Base-by-base conservation (phyloP, 2,113 vertebrate species). In the Pseudois nayaur region DNA sequence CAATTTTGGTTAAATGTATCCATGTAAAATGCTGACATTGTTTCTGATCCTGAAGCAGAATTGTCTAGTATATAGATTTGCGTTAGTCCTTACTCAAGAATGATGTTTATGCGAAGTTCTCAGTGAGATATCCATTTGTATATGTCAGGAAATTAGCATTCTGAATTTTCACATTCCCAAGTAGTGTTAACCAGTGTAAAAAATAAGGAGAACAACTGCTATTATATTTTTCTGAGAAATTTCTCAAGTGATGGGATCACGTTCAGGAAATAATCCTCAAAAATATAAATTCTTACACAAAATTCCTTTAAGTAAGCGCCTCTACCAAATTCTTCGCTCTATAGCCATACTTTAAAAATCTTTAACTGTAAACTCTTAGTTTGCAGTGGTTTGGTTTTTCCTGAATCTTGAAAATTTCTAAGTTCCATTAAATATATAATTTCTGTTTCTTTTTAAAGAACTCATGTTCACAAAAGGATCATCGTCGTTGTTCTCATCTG, bases 401-500 rank as follows among this genome's bases (percentile, higher is more conserved):
- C 57, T 64, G 60, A 92, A 94, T 78, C 13, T 10, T 87, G 29
- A 78, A 57, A 52, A 54, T 33, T 85, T 93, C 29, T 79, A 76
- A 1, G 7, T 87, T 57, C 12, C 15, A 36, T 89, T 91, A 89
- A 85, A 97, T 87, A 94, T 94, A 83, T 98, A 94, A 98, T 97
- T 90, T 45, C 97, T 98, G 2, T 78, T 94, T 98, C 97, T 98
- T 98, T 98, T 98, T 85, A 96, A 98, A 0, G 64, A 55, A 71
- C 94, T 96, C 83, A 97, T 94, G 60, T 76, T 99, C 98, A 98
- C 99, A 96, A 99, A 99, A 1, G 99, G 99, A 88, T 99, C 97
- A 79, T 96, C 95, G 85, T 99, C 98, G 50, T 98, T 98, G 36
- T 99, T 99, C 98, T 99, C 99, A 91, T 99, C 98, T 55, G 98